Evolutionary conservation across 2,113 vertebrate genomes (phyloP), one percentile per base, ranked within the genome.

Genomic region (Cyprinodon tularosa): DNA sequence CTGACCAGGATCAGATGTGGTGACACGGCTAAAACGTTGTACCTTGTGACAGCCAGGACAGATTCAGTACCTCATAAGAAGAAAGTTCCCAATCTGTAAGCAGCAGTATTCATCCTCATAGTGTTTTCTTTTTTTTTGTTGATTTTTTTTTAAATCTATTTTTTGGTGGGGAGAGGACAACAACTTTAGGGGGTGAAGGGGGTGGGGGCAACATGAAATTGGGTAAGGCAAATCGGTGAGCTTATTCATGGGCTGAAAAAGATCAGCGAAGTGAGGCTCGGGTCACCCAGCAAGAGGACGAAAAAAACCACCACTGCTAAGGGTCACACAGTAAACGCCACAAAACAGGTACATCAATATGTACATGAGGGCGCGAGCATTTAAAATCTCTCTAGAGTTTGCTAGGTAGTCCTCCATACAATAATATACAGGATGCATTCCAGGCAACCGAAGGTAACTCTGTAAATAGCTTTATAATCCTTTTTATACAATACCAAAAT

Each of bases 141-240:
- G 14, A 15, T 50, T 50, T 50, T 53, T 53, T 53, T 53, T 53
- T 50, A 29, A 29, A 29, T 29, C 29, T 50, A 50, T 50, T 53
- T 20, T 6, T 15, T 57, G 50, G 50, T 17, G 50, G 50, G 20
- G 50, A 9, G 14, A 9, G 63, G 85, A 82, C 83, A 75, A 83
- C 81, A 85, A 87, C 70, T 89, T 88, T 84, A 82, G 74, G 17
- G 48, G 48, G 15, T 14, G 29, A 29, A 29, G 48, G 6, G 48
- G 6, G 17, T 17, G 48, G 68, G 81, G 63, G 82, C 75, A 89
- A 90, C 89, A 80, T 92, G 83, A 91, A 78, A 86, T 87, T 72
- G 90, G 91, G 93, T 93, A 94, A 95, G 93, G 91, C 93, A 90
- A 95, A 94, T 93, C 84, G 93, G 93, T 94, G 91, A 94, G 90